Conservation (phyloP, 1,140 invertebrate species). For the Pogonognathellus flavescens region DNA sequence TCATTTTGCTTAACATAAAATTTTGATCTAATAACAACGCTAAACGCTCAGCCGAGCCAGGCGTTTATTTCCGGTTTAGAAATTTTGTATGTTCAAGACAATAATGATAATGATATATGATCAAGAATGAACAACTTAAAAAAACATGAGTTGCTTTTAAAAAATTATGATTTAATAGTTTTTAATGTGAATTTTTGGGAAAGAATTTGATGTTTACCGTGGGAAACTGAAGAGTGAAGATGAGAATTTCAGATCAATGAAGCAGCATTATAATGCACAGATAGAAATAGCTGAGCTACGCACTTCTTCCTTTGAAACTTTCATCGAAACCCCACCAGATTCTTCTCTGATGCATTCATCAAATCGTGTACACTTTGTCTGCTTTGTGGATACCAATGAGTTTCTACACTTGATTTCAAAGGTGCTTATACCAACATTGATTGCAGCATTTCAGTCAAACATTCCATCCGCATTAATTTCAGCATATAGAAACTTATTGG, state of each 20-base stretch:
- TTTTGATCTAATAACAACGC: background rate
- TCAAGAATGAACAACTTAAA: no score
- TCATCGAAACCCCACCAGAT: constrained; percentile 42
- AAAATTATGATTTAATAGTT: no score
- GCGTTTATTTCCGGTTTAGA: no score
- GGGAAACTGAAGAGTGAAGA: background rate
- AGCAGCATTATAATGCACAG: constrained; percentile 9
- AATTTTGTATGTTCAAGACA: no score
- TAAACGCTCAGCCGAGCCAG: background rate
- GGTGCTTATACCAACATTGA: constrained; percentile 11
- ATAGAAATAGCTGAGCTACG: constrained; percentile 40
- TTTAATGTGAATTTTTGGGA: background rate
- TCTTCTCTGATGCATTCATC: constrained; percentile 17
- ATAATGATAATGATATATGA: background rate
- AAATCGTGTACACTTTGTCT: constrained; percentile 22
- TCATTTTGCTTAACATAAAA: background rate
- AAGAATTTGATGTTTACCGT: background rate
- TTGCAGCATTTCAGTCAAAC: no score
- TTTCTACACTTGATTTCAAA: constrained; percentile 19
- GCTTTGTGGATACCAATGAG: constrained; percentile 17
- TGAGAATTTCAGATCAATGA: constrained; percentile 27
- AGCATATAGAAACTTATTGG: no score
- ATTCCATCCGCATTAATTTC: no score
- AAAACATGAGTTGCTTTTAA: no score
- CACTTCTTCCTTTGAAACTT: constrained; percentile 1